Conservation (phyloP, 2,113 vertebrate genomes). For the Antidorcas marsupialis region DNA sequence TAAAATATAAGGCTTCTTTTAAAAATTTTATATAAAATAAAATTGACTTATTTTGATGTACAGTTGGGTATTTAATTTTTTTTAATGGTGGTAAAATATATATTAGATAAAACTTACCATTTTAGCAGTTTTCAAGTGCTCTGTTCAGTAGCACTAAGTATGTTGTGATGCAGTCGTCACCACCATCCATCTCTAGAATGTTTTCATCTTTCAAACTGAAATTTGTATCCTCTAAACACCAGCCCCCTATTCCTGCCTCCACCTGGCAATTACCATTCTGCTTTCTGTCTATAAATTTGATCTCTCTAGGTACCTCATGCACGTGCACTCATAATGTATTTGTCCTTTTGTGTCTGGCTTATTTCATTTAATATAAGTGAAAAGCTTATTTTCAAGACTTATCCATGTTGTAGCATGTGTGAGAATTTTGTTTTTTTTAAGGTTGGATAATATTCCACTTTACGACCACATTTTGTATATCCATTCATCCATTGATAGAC, state of each 20-base stretch:
- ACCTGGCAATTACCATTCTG: neutral
- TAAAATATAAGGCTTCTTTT: neutral
- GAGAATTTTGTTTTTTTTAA: conserved; percentile 11
- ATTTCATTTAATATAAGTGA: neutral
- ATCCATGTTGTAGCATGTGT: neutral
- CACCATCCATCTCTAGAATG: neutral
- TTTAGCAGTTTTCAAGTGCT: neutral
- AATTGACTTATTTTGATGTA: neutral
- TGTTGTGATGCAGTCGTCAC: neutral
- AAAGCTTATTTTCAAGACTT: neutral
- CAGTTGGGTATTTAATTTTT: neutral
- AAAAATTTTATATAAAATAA: neutral
- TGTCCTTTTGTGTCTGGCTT: neutral
- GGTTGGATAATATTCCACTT: neutral
- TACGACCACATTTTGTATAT: neutral
- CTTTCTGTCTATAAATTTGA: neutral
- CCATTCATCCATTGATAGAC: neutral
- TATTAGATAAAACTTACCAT: neutral
- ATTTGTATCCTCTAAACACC: neutral
- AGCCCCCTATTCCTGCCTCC: neutral
- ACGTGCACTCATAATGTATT: neutral
- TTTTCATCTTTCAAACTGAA: neutral
- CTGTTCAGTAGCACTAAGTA: neutral
- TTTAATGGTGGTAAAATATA: neutral
- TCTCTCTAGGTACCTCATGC: neutral